A percentile compares a stretch with the other conserved stretches of the same genome.
These are phyloP conservation scores for Samia ricini DNA, from an alignment of 1,140 invertebrate species.

Conservation along the genomic window DNA sequence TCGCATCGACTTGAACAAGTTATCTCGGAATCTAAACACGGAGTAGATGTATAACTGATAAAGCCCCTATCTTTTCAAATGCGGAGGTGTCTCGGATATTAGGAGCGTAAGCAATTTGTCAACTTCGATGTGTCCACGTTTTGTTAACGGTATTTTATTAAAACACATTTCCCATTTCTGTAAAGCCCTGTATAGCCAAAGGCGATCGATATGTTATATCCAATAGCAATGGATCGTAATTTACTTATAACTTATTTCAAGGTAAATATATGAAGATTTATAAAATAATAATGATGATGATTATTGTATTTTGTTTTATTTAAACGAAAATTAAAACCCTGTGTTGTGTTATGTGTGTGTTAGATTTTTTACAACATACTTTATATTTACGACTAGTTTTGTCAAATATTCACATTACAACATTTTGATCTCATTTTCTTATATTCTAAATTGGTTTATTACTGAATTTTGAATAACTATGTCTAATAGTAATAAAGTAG, in stretches of 20 bases:
- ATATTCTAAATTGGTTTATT: too few relatives aligned
- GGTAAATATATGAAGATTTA: neutral
- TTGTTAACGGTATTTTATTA: conserved; percentile 53
- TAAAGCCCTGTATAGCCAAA: conserved; percentile 15
- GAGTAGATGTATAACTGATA: conserved; percentile 57
- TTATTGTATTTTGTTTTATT: neutral
- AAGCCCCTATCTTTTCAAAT: conserved; percentile 45
- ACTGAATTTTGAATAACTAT: too few relatives aligned
- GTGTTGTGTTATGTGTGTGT: too few relatives aligned
- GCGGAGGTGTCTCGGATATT: conserved; percentile 68
- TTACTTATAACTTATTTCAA: conserved; percentile 1
- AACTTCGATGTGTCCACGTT: conserved; percentile 61
- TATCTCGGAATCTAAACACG: conserved; percentile 66
- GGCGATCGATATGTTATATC: conserved; percentile 11
- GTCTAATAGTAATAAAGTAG: too few relatives aligned
- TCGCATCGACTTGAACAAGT: conserved; percentile 55
- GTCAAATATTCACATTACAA: too few relatives aligned
- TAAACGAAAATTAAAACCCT: too few relatives aligned
- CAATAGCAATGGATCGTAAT: conserved; percentile 4
- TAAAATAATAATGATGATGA: neutral
- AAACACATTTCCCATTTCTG: conserved; percentile 20
- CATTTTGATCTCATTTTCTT: too few relatives aligned
- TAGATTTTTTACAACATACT: too few relatives aligned
- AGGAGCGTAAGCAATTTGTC: conserved; percentile 75
- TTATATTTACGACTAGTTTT: too few relatives aligned